Conservation (phyloP, 2,888 invertebrate genomes). For the Thymelicus sylvestris region DNA sequence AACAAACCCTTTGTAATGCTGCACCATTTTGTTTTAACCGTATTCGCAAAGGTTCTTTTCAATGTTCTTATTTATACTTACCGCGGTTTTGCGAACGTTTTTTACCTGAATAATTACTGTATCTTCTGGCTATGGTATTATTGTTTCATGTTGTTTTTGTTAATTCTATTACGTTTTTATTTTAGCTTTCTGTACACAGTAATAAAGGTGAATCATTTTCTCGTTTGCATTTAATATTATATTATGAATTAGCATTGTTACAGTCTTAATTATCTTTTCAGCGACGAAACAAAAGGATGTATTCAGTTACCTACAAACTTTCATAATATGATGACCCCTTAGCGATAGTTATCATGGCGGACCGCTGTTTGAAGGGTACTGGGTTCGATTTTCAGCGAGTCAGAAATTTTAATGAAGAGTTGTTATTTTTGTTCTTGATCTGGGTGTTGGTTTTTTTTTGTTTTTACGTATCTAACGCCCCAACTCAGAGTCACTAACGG, state of each 20-base stretch:
- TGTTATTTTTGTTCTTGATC: too few species aligned
- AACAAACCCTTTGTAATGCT: slow-evolving; percentile 7
- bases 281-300: background rate
- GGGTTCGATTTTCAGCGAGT: too few species aligned
- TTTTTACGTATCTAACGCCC: too few species aligned
- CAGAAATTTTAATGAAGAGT: too few species aligned
- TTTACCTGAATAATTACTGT: slow-evolving; percentile 35
- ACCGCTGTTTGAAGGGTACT: too few species aligned
- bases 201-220: background rate
- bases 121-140: slow-evolving; percentile 6
- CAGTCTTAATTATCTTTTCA: background rate
- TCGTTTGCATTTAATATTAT: slow-evolving; percentile 1
- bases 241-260: background rate
- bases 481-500: too few species aligned
- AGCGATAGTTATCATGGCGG: too few species aligned
- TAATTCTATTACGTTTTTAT: slow-evolving; percentile 18
- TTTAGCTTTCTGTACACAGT: background rate
- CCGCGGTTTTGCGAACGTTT: slow-evolving; percentile 12
- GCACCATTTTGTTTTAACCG: slow-evolving; percentile 25
- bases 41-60: slow-evolving; percentile 21
- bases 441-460: too few species aligned
- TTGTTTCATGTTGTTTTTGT: slow-evolving; percentile 29
- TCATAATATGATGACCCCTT: too few species aligned
- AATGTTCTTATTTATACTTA: background rate
- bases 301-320: too few species aligned